Conservation (phyloP, 2,113 vertebrate species). For the Sinocyclocheilus anshuiensis region DNA sequence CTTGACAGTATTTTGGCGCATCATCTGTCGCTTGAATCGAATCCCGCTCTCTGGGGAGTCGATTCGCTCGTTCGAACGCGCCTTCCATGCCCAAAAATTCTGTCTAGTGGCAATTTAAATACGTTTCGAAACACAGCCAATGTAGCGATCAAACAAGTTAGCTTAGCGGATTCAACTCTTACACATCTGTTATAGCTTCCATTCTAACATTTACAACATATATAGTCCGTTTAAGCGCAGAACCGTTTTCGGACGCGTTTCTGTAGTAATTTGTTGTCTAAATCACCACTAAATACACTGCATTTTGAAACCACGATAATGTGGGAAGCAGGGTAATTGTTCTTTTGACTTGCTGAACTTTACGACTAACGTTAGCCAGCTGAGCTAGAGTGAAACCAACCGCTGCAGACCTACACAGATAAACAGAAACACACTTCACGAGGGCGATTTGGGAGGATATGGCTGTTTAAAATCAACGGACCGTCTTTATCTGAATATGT, state of each 20-base stretch:
- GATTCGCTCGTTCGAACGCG: not conserved
- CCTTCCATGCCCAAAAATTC: not conserved
- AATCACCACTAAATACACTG: not conserved
- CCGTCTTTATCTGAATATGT: not conserved
- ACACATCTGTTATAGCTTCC: not conserved
- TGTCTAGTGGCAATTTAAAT: not conserved
- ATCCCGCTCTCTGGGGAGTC: not conserved
- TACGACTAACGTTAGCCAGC: not conserved
- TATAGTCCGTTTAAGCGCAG: not conserved
- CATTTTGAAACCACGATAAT: not conserved
- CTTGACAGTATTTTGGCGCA: not conserved
- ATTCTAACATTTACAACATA: not conserved
- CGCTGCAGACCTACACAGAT: not conserved
- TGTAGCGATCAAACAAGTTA: slow-evolving; percentile 1
- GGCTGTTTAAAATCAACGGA: not conserved
- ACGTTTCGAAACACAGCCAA: not conserved
- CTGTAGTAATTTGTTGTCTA: not conserved
- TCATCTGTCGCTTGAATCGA: not conserved
- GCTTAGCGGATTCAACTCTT: slow-evolving; percentile 15
- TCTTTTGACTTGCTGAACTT: slow-evolving; percentile 23
- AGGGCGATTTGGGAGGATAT: not conserved
- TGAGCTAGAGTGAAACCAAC: slow-evolving; percentile 27
- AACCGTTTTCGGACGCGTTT: not conserved
- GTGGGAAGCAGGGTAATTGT: not conserved
- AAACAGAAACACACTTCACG: not conserved